Conservation (phyloP, 2,113 vertebrate species). For the Corapipo altera region DNA sequence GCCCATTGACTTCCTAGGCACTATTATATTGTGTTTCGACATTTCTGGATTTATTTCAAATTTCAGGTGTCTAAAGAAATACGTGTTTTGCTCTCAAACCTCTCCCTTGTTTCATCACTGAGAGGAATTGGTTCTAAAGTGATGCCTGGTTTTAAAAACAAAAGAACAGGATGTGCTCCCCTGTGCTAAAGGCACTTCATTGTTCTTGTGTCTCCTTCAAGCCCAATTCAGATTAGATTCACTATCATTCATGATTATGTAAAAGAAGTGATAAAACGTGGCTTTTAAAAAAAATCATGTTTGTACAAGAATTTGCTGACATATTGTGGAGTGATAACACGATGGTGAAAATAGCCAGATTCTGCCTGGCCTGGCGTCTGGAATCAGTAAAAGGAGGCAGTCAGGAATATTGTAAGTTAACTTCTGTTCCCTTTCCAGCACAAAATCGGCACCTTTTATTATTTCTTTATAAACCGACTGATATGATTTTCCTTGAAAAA, state of each 20-base stretch:
- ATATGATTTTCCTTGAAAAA: not conserved
- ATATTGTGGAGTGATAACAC: constrained; percentile 67
- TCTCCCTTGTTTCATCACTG: not conserved
- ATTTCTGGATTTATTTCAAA: not conserved
- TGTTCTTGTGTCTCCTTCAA: constrained; percentile 54
- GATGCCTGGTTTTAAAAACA: not conserved
- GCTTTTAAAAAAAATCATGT: constrained; percentile 33
- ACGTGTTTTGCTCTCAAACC: not conserved
- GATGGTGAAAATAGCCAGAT: constrained; percentile 71
- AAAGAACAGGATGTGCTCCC: not conserved
- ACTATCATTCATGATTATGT: constrained; percentile 72
- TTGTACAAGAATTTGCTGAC: constrained; percentile 74
- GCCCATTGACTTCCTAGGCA: not conserved
- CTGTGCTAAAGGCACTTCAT: not conserved
- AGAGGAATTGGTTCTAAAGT: not conserved
- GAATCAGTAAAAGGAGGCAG: constrained; percentile 50
- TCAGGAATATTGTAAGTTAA: not conserved
- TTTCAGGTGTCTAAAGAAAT: not conserved
- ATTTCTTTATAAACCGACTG: not conserved
- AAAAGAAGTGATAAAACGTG: constrained; percentile 57
- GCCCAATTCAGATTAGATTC: constrained; percentile 76
- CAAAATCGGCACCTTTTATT: not conserved
- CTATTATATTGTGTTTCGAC: not conserved
- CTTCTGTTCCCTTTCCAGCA: constrained; percentile 14
- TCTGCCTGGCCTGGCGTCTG: constrained; percentile 39